Percentiles rank a stretch among this genome's conserved stretches.
Evolutionary conservation across 1,140 invertebrate genomes (phyloP).

Genomic region (Cotesia chilonis): DNA sequence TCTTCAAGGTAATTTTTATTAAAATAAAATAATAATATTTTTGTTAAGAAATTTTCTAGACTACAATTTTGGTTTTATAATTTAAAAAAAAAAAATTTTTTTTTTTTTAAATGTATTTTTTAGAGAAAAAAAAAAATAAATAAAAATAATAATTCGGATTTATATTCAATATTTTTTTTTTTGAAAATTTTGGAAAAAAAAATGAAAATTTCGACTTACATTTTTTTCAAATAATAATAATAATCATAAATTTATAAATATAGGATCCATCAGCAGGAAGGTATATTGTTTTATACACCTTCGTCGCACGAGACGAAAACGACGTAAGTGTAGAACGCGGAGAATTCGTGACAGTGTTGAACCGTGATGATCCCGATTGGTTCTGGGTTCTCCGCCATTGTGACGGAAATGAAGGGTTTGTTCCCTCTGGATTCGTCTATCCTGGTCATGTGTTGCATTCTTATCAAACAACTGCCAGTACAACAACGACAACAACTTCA

Average conservation of each 20-base stretch:
- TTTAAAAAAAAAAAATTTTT: too few species aligned
- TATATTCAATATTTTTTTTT: too few species aligned
- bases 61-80: background rate
- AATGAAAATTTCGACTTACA: too few species aligned
- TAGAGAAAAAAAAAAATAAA: too few species aligned
- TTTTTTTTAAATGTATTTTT: background rate
- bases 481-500: conserved; percentile 53
- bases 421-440: conserved; percentile 94
- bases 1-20: conserved; percentile 75
- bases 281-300: conserved; percentile 93
- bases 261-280: conserved; percentile 82
- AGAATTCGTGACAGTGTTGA: conserved; percentile 93
- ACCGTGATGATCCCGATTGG: conserved; percentile 94
- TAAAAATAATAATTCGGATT: too few species aligned
- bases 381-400: conserved; percentile 89
- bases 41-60: too few species aligned
- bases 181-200: too few species aligned
- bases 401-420: conserved; percentile 94
- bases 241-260: background rate
- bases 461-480: conserved; percentile 57
- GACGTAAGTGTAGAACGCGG: conserved; percentile 92
- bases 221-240: too few species aligned
- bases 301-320: conserved; percentile 91
- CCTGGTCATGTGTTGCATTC: conserved; percentile 70
- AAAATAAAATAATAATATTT: conserved; percentile 16